Percentiles rank a stretch among this genome's conserved stretches.
Conservation (phyloP, 2,113 vertebrate species). For the Dicaeum eximium region DNA sequence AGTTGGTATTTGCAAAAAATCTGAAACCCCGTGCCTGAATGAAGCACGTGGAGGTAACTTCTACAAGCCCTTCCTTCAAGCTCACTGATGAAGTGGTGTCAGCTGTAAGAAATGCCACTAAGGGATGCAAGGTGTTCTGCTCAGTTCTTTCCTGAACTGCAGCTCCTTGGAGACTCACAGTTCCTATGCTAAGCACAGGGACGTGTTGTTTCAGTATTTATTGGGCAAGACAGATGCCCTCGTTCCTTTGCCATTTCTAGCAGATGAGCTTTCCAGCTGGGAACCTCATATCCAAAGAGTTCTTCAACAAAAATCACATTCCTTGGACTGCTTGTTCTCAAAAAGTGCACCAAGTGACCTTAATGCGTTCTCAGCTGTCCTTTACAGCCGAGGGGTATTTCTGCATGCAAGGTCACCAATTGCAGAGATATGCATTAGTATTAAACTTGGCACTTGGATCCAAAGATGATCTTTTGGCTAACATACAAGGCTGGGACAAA, state of each 20-base stretch:
- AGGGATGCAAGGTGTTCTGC: neutral
- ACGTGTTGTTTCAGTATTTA: conserved; percentile 18
- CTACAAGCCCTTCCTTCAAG: neutral
- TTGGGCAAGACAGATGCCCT: conserved; percentile 22
- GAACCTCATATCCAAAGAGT: conserved; percentile 20
- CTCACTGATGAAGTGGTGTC: neutral
- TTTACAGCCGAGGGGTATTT: neutral
- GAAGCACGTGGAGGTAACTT: neutral
- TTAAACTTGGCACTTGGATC: neutral
- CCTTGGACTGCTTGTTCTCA: conserved; percentile 23
- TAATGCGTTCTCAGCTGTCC: neutral
- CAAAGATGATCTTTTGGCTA: neutral
- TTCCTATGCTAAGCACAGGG: neutral
- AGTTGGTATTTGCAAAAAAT: neutral
- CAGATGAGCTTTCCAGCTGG: conserved; percentile 45
- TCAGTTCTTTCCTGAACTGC: neutral
- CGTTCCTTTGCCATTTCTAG: neutral
- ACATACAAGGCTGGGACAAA: neutral
- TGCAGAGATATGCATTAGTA: neutral
- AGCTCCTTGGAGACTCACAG: neutral
- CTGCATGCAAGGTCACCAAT: neutral
- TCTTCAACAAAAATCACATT: conserved; percentile 22
- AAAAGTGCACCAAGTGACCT: neutral
- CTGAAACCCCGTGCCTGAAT: neutral
- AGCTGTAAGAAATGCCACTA: neutral